Conservation (phyloP, 2,113 vertebrate species). For the Egretta garzetta region DNA sequence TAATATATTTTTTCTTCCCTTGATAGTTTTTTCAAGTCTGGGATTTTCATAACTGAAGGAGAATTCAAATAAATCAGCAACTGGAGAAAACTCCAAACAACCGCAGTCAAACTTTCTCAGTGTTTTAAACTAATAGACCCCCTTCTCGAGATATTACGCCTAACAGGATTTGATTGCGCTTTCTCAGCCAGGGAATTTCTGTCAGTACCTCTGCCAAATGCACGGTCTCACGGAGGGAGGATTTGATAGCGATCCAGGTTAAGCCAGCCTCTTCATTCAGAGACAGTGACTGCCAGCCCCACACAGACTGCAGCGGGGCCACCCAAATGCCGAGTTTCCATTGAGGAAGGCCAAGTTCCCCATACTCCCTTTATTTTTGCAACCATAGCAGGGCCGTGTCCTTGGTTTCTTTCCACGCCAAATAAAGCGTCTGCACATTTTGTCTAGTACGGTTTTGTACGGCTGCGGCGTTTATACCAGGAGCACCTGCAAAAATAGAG, state of each 20-base stretch:
- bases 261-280: slow-evolving; percentile 39
- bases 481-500: slow-evolving; percentile 56
- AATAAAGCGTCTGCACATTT: slow-evolving; percentile 60
- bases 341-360: slow-evolving; percentile 50
- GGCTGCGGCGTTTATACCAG: neutral
- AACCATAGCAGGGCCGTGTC: neutral
- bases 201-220: slow-evolving; percentile 40
- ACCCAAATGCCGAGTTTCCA: slow-evolving; percentile 66
- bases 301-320: slow-evolving; percentile 42
- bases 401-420: slow-evolving; percentile 63
- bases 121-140: neutral
- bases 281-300: slow-evolving; percentile 35
- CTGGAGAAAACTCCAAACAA: neutral
- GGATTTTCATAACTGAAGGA: neutral
- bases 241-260: slow-evolving; percentile 41
- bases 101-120: neutral
- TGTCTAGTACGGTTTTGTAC: neutral
- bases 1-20: neutral
- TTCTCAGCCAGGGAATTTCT: slow-evolving; percentile 32
- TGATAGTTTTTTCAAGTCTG: neutral
- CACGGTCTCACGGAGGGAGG: neutral
- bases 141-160: neutral
- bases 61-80: slow-evolving; percentile 33
- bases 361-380: slow-evolving; percentile 26
- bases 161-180: neutral